Evolutionary conservation across 1,140 invertebrate genomes (phyloP).

Genomic region (roundworm (Caenorhabditis elegans)): DNA sequence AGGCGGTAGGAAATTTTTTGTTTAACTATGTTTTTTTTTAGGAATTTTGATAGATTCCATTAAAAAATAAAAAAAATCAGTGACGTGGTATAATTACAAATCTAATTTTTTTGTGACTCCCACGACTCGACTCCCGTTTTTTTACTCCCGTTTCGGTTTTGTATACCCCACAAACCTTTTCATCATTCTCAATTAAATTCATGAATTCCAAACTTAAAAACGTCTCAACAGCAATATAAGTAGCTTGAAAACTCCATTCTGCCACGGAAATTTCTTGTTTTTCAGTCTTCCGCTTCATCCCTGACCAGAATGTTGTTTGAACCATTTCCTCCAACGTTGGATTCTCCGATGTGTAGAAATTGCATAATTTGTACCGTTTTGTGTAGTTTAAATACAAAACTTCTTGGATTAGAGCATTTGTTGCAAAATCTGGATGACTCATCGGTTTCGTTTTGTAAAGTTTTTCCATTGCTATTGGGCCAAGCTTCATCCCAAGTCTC

Average conservation of each 20-base stretch:
- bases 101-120: too few relatives aligned
- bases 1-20: too few relatives aligned
- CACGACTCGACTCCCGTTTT: too few relatives aligned
- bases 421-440: background rate
- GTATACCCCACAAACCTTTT: background rate
- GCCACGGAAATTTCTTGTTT: background rate
- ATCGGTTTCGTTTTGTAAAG: background rate
- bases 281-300: background rate
- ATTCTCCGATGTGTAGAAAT: background rate
- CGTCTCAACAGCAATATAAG: background rate
- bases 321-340: background rate
- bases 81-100: too few relatives aligned
- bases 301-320: background rate
- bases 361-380: background rate
- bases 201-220: background rate
- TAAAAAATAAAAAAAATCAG: too few relatives aligned
- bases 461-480: background rate
- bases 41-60: too few relatives aligned
- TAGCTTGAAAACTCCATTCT: background rate
- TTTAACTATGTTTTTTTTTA: too few relatives aligned
- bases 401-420: background rate
- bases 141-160: background rate
- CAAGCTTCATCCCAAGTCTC: background rate
- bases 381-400: background rate
- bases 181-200: background rate